Evolutionary conservation across 1,140 invertebrate genomes (phyloP).

Genomic region (Formica selysi): DNA sequence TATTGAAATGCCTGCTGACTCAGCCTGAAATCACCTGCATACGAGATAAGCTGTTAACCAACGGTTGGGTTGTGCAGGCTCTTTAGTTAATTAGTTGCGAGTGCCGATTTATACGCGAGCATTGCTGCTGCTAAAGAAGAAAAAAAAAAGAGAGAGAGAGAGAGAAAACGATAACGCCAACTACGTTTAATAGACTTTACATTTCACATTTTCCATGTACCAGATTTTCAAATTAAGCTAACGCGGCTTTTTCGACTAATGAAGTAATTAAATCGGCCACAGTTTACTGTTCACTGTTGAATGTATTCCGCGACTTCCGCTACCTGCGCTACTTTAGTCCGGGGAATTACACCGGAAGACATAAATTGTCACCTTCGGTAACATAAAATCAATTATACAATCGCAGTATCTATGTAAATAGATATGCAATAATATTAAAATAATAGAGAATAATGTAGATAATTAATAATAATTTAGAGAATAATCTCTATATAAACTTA

Average conservation of each 20-base stretch:
- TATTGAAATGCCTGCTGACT: slow-evolving; percentile 69
- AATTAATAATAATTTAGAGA: slow-evolving; percentile 45
- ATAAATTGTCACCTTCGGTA: slow-evolving; percentile 55
- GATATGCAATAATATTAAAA: background rate
- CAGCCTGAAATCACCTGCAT: slow-evolving; percentile 63
- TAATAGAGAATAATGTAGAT: background rate
- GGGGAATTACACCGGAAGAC: slow-evolving; percentile 29
- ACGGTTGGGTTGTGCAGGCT: slow-evolving; percentile 23
- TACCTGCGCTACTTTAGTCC: background rate
- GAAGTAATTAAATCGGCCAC: slow-evolving; percentile 51
- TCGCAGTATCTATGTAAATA: slow-evolving; percentile 6
- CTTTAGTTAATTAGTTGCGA: slow-evolving; percentile 69
- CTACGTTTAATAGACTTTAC: slow-evolving; percentile 45
- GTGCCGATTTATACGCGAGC: slow-evolving; percentile 26
- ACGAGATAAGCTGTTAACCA: slow-evolving; percentile 67
- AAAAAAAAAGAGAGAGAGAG: background rate
- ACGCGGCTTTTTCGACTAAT: slow-evolving; percentile 57
- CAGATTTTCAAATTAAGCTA: slow-evolving; percentile 47
- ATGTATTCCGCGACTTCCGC: slow-evolving; percentile 41
- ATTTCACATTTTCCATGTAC: slow-evolving; percentile 1
- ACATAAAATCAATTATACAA: slow-evolving; percentile 28
- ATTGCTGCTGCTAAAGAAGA: background rate
- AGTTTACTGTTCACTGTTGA: slow-evolving; percentile 21
- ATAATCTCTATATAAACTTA: background rate
- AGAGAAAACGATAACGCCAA: slow-evolving; percentile 26